Evolutionary conservation across 2,113 vertebrate genomes (phyloP).

Genomic region (Excalfactoria chinensis): DNA sequence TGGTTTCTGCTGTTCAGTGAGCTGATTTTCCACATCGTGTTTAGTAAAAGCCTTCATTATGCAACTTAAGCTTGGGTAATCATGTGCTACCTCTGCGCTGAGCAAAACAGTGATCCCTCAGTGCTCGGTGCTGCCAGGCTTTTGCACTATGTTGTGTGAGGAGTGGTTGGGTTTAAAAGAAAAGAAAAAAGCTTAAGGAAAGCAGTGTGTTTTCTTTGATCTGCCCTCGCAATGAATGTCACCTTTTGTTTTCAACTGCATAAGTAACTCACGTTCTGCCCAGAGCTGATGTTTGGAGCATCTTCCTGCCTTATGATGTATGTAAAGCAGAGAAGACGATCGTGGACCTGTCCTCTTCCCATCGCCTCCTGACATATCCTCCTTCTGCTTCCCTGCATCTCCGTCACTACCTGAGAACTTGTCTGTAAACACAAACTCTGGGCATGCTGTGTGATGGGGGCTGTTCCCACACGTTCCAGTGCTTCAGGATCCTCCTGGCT

Average conservation of each 20-base stretch:
- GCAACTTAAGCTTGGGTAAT: slow-evolving; percentile 46
- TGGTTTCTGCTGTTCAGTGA: not conserved
- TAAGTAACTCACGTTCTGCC: not conserved
- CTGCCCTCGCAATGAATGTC: not conserved
- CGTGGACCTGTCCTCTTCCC: not conserved
- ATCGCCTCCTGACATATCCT: not conserved
- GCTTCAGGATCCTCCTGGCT: fast-evolving
- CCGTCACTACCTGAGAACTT: fast-evolving
- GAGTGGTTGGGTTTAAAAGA: not conserved
- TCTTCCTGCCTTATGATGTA: not conserved
- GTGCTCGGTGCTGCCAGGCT: not conserved
- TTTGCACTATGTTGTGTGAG: not conserved
- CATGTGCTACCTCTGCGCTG: slow-evolving; percentile 40
- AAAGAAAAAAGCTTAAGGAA: not conserved
- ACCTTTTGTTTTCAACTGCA: not conserved
- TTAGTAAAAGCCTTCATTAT: slow-evolving; percentile 63
- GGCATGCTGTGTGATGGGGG: fast-evolving
- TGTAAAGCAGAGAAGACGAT: not conserved
- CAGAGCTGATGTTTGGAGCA: not conserved
- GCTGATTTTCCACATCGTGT: slow-evolving; percentile 24
- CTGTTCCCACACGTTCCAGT: fast-evolving
- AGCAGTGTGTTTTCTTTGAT: not conserved
- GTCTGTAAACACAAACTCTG: not conserved
- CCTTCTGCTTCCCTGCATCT: not conserved
- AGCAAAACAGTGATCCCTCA: slow-evolving; percentile 39